Base-by-base conservation (phyloP, 2,888 invertebrate genomes). In the Ichneumoninae sp. region DNA sequence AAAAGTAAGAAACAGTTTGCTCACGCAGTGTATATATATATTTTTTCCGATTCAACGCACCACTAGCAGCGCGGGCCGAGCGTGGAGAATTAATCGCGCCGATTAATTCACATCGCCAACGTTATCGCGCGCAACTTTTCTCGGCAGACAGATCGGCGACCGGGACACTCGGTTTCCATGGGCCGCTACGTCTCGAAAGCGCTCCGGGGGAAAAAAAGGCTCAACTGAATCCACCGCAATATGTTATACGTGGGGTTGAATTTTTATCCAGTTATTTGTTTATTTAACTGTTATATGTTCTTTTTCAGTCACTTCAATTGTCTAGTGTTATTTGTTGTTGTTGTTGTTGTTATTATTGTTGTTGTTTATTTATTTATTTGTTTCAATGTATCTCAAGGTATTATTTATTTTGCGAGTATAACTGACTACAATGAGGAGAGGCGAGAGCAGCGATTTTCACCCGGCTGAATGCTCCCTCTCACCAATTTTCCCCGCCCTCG, bases 41-140 rank as follows among this genome's bases (percentile, higher is more conserved):
- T 5, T 16, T 4, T 16, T 47, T 71, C 8, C 54, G 54, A 66
- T 79, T 70, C 54, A 70, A 65, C 57, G 75, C 70, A 69, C 73
- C 68, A 76, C 19, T 19, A 69, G 65, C 36, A 40, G 40, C n/a
- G 52, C 26, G 65, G 36, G 22, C 52, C 78, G 13, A 30, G 50
- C 44, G 54, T 19, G 63, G 22, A 40, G 44, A 81, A 81, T 84
- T 77, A 84, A 81, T 81, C 75, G 73, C 13, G 52, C 50, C 73
- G 71, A 73, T 84, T 73, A 73, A 83, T 83, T 77, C 76, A 52
- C 70, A 54, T 73, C 81, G 73, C 68, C 57, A 50, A 73, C 68
- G 77, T 52, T 65, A 47, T 19, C 60, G 10, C 66, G 10, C 60
- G 73, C 47, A 69, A 71, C 52, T 52, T 76, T 83, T 80, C 40